Evolutionary conservation across 2,113 vertebrate species (phyloP), one percentile per base, ranked within the genome.

Genomic region (Tetrao urogallus): DNA sequence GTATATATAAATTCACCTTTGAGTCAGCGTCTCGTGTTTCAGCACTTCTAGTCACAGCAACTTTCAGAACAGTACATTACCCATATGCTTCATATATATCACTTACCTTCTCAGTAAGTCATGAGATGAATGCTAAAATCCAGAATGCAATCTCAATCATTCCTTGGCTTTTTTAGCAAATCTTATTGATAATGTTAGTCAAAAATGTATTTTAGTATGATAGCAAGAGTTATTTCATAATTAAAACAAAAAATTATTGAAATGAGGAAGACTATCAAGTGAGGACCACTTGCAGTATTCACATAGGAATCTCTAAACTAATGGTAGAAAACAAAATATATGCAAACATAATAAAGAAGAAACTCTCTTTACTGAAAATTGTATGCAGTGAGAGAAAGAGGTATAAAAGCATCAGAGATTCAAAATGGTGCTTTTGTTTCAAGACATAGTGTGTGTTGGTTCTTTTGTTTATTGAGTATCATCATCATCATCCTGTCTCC

Each of bases 1-100:
- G 52, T 86, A 81, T 82, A 93, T 95, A 97, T 80, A 93, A 96
- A 96, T 93, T 95, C 85, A 95, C 96, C 95, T 95, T 96, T 94
- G 95, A 96, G 96, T 95, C 95, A 97, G 93, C 93, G 79, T 94
- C 95, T 96, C 85, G 50, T 96, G 97, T 95, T 96, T 96, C 96
- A 95, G 96, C 96, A 60, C 86, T 94, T 90, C 82, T 84, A 94
- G 94, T 96, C 54, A 52, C 22, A 88, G 93, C 76, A 79, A 92
- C 90, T 96, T 84, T 69, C 87, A 86, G 75, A 94, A 80, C 76
- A 80, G 87, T 93, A 86, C 74, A 88, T 96, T 96, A 93, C 67
- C 88, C 90, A 72, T 85, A 90, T 92, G 94, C 52, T 86, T 71
- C 85, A 57, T 43, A 43, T 64, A 54, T 61, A 84, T 87, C 58